phyloP scores from a whole-genome alignment of 2,113 vertebrate genomes.

The Embiotoca jacksoni region DNA sequence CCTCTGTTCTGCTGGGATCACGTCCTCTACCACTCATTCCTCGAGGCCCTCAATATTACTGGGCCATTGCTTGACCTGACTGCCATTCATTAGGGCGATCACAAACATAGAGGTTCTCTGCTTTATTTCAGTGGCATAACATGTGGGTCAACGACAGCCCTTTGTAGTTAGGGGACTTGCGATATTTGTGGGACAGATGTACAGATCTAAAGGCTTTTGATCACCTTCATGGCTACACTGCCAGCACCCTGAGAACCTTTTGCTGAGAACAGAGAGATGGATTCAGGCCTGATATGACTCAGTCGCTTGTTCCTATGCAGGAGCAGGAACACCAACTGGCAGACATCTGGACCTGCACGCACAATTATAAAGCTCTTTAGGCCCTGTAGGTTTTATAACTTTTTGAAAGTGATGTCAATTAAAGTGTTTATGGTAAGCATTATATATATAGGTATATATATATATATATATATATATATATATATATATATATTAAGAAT shows the following conservation, averaged over 20 bases:
- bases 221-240: slow-evolving; percentile 38
- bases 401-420: slow-evolving; percentile 3
- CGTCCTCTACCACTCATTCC: slow-evolving; percentile 54
- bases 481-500: neutral
- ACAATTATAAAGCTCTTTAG: slow-evolving; percentile 22
- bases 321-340: slow-evolving; percentile 22
- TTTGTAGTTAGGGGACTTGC: slow-evolving; percentile 5
- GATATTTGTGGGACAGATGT: slow-evolving; percentile 39
- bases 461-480: too few relatives aligned
- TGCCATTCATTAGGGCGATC: slow-evolving; percentile 54
- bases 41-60: slow-evolving; percentile 26
- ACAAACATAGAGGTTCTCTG: slow-evolving; percentile 33
- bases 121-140: slow-evolving; percentile 37
- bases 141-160: slow-evolving; percentile 35
- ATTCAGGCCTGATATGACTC: slow-evolving; percentile 38
- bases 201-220: slow-evolving; percentile 49
- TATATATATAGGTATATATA: too few relatives aligned
- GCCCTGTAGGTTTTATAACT: slow-evolving; percentile 5
- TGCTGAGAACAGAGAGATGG: slow-evolving; percentile 31
- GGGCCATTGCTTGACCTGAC: slow-evolving; percentile 40
- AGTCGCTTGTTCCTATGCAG: slow-evolving; percentile 6
- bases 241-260: slow-evolving; percentile 29
- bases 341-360: slow-evolving; percentile 27
- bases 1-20: slow-evolving; percentile 52
- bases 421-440: neutral